Conservation (phyloP, 2,888 invertebrate species). For the Agrenia bidenticulata region DNA sequence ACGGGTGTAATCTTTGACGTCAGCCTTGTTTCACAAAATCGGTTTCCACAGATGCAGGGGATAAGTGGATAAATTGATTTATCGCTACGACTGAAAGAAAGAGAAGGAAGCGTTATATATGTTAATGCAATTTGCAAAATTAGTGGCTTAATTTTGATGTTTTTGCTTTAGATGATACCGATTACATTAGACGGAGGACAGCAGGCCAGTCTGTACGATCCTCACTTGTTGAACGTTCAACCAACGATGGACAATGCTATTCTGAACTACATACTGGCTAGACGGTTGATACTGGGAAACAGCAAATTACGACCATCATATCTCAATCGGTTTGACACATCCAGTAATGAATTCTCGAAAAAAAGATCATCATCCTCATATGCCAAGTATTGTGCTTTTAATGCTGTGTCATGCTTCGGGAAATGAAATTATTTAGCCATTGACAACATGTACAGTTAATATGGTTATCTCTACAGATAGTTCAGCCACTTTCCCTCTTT, state of each 20-base stretch:
- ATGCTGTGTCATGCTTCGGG: constrained; percentile 49
- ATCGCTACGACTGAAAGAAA: too few species aligned
- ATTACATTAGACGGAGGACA: constrained; percentile 17
- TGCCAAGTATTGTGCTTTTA: constrained; percentile 43
- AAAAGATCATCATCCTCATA: constrained; percentile 34
- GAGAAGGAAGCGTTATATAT: too few species aligned
- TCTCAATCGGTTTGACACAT: constrained; percentile 22
- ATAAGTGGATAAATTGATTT: too few species aligned
- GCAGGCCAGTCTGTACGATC: constrained; percentile 13
- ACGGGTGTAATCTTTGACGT: too few species aligned
- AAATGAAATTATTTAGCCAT: constrained; percentile 1
- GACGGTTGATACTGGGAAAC: constrained; percentile 18
- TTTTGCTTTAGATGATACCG: constrained; percentile 9
- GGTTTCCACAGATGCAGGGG: too few species aligned
- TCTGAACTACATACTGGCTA: constrained; percentile 29
- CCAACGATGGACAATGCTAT: constrained; percentile 16
- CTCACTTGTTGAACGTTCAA: constrained; percentile 10
- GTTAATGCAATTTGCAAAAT: too few species aligned
- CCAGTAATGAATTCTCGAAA: constrained; percentile 27
- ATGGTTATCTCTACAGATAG: not conserved
- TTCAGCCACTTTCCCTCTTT: too few species aligned
- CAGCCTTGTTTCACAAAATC: too few species aligned
- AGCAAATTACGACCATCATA: constrained; percentile 23
- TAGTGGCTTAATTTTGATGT: not conserved
- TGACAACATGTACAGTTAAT: constrained; percentile 5